Evolutionary conservation across 2,797 vertebrate species (phyloP).

Genomic region (Falco concolor): DNA sequence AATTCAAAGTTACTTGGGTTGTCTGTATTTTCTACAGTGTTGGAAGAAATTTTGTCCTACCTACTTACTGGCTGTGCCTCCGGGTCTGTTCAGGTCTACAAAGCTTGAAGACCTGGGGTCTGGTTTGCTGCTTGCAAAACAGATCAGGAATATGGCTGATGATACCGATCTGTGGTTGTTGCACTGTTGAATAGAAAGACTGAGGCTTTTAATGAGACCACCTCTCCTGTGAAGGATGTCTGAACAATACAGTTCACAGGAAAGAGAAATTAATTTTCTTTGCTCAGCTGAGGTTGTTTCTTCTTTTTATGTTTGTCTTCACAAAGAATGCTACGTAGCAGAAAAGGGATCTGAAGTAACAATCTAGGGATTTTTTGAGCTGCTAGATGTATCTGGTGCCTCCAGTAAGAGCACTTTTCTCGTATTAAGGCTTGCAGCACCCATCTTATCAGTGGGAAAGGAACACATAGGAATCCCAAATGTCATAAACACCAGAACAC

Average conservation of each 20-base stretch:
- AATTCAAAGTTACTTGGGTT: background rate
- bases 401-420: background rate
- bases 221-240: background rate
- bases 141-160: background rate
- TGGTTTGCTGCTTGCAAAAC: background rate
- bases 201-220: background rate
- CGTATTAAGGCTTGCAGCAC: background rate
- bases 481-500: background rate
- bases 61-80: background rate
- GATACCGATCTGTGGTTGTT: background rate
- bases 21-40: background rate
- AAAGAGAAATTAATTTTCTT: background rate
- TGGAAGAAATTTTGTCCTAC: background rate
- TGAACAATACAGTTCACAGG: background rate
- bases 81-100: background rate
- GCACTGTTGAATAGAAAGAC: background rate
- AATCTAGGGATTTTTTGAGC: background rate
- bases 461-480: background rate
- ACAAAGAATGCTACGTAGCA: accelerated
- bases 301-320: background rate
- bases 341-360: background rate
- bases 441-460: background rate
- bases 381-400: background rate
- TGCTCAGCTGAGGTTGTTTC: background rate
- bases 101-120: background rate